These are phyloP conservation scores for Gallinago jamesoni DNA, from an alignment of 2,113 vertebrate species.

Conservation along the genomic window DNA sequence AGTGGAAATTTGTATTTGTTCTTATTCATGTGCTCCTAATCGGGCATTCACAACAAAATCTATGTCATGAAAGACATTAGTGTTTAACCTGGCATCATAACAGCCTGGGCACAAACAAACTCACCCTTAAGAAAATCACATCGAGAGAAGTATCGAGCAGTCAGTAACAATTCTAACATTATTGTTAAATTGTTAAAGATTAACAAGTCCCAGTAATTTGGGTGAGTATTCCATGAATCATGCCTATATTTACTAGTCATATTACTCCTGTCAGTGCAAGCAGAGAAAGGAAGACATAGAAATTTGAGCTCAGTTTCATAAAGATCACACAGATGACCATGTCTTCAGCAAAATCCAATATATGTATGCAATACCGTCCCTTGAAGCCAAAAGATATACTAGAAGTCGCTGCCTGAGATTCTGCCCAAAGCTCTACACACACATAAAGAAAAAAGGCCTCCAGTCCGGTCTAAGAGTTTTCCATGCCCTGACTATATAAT, in stretches of 20 bases:
- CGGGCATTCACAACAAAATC: neutral
- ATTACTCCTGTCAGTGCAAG: neutral
- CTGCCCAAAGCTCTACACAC: neutral
- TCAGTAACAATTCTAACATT: neutral
- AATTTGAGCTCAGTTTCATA: neutral
- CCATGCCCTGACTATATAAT: neutral
- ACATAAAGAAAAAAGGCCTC: neutral
- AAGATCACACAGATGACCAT: neutral
- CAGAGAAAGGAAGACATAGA: neutral
- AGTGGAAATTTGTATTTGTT: neutral
- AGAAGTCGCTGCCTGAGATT: neutral
- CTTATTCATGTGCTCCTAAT: neutral
- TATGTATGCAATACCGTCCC: accelerated
- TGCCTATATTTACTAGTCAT: neutral
- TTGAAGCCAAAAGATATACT: neutral
- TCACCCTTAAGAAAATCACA: neutral
- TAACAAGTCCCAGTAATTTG: neutral
- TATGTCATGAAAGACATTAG: neutral
- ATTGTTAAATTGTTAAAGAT: neutral
- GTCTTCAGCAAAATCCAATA: neutral
- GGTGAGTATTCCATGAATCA: neutral
- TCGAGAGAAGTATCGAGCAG: neutral
- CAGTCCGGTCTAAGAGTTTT: neutral
- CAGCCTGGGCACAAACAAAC: neutral
- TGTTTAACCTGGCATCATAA: accelerated